Percentiles rank a stretch among this genome's conserved stretches.
These are phyloP conservation scores for Garra rufa DNA, from an alignment of 2,113 vertebrate species.

Conservation along the genomic window DNA sequence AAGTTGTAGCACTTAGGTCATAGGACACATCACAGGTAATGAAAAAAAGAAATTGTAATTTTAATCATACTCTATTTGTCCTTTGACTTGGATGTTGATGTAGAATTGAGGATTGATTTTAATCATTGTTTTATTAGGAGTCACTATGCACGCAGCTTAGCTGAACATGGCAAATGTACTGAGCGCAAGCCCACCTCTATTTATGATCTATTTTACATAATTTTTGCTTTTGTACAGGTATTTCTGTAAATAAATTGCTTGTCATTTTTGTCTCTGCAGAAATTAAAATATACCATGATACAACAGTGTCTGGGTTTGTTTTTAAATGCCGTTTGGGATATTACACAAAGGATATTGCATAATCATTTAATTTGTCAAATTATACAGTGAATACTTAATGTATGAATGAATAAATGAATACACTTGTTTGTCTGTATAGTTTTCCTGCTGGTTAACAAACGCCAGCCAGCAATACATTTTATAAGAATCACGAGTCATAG, in stretches of 20 bases:
- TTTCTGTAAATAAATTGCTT: slow-evolving; percentile 99
- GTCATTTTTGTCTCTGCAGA: slow-evolving; percentile 99
- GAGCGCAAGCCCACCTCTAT: slow-evolving; percentile 99
- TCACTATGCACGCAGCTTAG: slow-evolving; percentile 99
- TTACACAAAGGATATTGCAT: neutral
- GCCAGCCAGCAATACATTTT: neutral
- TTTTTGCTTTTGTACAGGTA: slow-evolving; percentile 99
- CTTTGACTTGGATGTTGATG: slow-evolving; percentile 99
- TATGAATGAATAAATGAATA: neutral
- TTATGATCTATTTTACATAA: slow-evolving; percentile 99
- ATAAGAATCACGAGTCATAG: neutral
- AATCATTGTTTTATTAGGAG: slow-evolving; percentile 98
- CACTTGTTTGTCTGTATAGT: neutral
- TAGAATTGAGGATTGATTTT: slow-evolving; percentile 93
- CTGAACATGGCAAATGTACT: slow-evolving; percentile 99
- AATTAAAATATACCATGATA: slow-evolving; percentile 99
- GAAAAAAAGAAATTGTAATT: slow-evolving; percentile 83
- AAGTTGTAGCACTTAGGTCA: slow-evolving; percentile 68
- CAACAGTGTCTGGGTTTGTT: slow-evolving; percentile 57
- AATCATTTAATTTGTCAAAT: neutral
- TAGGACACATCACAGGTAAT: slow-evolving; percentile 90
- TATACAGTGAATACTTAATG: slow-evolving; percentile 10
- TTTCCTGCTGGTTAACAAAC: neutral
- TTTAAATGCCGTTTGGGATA: neutral
- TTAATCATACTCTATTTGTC: slow-evolving; percentile 98